Conservation (phyloP, 2,113 vertebrate species). For the Cyphomyrus discorhynchus region DNA sequence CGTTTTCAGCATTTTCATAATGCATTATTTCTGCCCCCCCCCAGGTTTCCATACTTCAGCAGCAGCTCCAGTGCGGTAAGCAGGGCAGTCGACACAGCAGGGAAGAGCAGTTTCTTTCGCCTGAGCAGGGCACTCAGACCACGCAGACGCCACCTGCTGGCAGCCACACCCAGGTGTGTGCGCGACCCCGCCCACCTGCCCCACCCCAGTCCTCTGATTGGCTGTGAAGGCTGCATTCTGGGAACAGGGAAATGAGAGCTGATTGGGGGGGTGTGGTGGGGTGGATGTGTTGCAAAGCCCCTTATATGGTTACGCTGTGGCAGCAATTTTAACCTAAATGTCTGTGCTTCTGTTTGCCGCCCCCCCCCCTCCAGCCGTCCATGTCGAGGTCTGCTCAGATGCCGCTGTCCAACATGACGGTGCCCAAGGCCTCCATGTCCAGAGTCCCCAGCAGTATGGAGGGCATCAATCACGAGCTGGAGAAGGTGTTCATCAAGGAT, state of each 20-base stretch:
- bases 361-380: constrained; percentile 54
- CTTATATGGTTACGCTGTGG: background rate
- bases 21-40: constrained; percentile 2
- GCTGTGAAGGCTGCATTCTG: background rate
- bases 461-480: constrained; percentile 96
- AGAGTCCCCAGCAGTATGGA: constrained; percentile 93
- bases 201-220: background rate
- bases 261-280: background rate
- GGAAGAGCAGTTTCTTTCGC: constrained; percentile 72
- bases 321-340: background rate
- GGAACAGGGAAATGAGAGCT: background rate
- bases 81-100: constrained; percentile 69
- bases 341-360: background rate
- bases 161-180: constrained; percentile 70
- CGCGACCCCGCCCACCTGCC: background rate
- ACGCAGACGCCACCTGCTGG: constrained; percentile 45
- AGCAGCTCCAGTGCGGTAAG: constrained; percentile 78
- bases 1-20: background rate
- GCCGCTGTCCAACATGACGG: constrained; percentile 83
- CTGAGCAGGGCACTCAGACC: constrained; percentile 67
- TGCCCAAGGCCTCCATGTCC: constrained; percentile 88
- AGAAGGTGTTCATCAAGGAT: constrained; percentile 96
- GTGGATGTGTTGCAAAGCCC: background rate
- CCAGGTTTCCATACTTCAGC: constrained; percentile 81
- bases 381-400: constrained; percentile 82